A percentile compares a stretch with the other conserved stretches of the same genome.
These are phyloP conservation scores for Corythoichthys intestinalis DNA, from an alignment of 2,113 vertebrate genomes.

Conservation along the genomic window DNA sequence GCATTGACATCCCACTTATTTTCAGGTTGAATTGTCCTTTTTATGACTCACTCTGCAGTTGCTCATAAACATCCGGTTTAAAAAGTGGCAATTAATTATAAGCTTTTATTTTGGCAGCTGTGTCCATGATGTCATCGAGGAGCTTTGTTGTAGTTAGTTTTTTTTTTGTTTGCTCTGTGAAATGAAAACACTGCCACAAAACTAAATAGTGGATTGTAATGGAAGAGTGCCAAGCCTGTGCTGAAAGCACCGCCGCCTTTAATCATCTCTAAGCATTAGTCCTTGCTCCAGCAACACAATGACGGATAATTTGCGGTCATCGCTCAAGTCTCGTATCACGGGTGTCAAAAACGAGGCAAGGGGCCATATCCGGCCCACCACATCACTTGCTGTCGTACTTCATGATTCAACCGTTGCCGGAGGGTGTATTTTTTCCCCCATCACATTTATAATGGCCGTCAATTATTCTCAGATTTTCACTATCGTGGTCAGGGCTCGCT, in stretches of 20 bases:
- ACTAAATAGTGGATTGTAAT: conserved; percentile 25
- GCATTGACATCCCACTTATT: not conserved
- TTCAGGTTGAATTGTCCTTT: conserved; percentile 6
- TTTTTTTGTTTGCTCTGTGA: conserved; percentile 8
- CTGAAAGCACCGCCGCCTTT: conserved; percentile 41
- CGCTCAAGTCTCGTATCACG: not conserved
- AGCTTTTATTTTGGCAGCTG: conserved; percentile 43
- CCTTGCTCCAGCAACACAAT: not conserved
- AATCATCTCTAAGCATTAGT: conserved; percentile 11
- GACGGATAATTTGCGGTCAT: not conserved
- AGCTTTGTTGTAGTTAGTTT: not conserved
- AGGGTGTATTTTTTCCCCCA: not conserved
- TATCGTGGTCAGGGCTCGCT: no score
- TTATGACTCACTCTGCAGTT: conserved; percentile 20
- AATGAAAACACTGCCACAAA: conserved; percentile 32
- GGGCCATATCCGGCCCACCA: not conserved
- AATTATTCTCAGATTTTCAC: no score
- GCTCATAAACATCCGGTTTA: conserved; percentile 33
- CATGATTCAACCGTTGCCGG: not conserved
- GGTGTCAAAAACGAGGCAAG: not conserved
- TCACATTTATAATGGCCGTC: no score
- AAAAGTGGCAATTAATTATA: conserved; percentile 38
- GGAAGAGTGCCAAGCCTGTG: conserved; percentile 37
- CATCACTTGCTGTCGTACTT: not conserved
- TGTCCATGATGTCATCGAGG: conserved; percentile 20